Evolutionary conservation across 2,888 invertebrate genomes (phyloP).

Genomic region (Lordiphosa andalusiaca): DNA sequence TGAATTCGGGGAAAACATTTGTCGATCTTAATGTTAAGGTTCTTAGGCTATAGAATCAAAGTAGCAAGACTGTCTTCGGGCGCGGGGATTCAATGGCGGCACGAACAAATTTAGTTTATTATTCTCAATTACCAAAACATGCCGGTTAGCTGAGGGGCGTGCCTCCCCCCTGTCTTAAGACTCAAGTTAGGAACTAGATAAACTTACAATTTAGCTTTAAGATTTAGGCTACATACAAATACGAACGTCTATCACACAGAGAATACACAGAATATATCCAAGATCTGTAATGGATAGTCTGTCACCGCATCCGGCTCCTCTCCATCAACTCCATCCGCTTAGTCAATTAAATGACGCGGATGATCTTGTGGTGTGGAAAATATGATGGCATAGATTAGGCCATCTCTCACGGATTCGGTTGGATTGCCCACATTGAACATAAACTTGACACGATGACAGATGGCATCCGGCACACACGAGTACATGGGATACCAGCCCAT

Average conservation of each 20-base stretch:
- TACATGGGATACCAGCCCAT: slow-evolving; percentile 91
- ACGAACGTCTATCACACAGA: slow-evolving; percentile 26
- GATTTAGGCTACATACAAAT: background rate
- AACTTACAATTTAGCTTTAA: too few relatives aligned
- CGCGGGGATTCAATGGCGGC: too few relatives aligned
- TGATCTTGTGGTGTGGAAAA: slow-evolving; percentile 81
- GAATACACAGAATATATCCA: slow-evolving; percentile 9
- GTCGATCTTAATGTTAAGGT: too few relatives aligned
- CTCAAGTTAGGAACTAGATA: too few relatives aligned
- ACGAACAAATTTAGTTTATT: too few relatives aligned
- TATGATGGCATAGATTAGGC: slow-evolving; percentile 89
- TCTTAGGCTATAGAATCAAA: too few relatives aligned
- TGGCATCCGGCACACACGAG: slow-evolving; percentile 85
- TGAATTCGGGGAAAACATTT: too few relatives aligned
- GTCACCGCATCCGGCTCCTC: background rate
- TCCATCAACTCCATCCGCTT: slow-evolving; percentile 10
- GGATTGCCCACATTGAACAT: slow-evolving; percentile 88
- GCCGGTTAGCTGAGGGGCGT: too few relatives aligned
- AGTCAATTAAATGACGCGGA: slow-evolving; percentile 66
- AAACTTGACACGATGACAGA: slow-evolving; percentile 87
- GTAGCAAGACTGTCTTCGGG: too few relatives aligned
- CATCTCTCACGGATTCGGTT: slow-evolving; percentile 87
- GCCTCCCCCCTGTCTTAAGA: too few relatives aligned
- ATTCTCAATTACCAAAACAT: too few relatives aligned
- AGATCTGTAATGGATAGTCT: slow-evolving; percentile 1